Evolutionary conservation across 37 sponge, comb jelly and placozoan genomes (phyloP), one percentile per base, ranked within the genome.

Genomic region (Chondrosia reniformis): DNA sequence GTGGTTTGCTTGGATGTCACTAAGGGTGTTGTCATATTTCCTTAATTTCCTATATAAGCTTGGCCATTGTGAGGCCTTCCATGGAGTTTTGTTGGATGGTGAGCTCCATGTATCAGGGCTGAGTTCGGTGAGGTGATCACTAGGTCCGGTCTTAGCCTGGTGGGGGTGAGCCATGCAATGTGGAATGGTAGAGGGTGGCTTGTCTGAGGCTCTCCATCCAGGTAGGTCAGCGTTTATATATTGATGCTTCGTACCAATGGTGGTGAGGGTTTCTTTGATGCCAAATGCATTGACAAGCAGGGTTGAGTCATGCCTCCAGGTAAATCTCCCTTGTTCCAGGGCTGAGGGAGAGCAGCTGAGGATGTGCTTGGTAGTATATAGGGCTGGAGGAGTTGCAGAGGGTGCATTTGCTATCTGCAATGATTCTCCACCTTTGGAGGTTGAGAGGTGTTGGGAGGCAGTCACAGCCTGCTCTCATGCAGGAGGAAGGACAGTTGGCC

Each of bases 281-380:
- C n/a, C n/a, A n/a, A n/a, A n/a, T n/a, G n/a, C n/a, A n/a, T n/a
- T n/a, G n/a, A n/a, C n/a, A n/a, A n/a, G n/a, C n/a, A n/a, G 61
- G 1, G 55, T 32, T 9, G 59, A 72, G 59, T 81, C 81, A 52
- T 81, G 81, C 2, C 61, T 44, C 40, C 59, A 71, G 46, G 81
- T 81, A 34, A 72, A 81, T 33, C 80, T 33, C 5, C 74, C 81
- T 36, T 81, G 81, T 3, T 33, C 40, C 3, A 74, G 76, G 33
- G 64, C 75, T 24, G 27, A 27, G 17, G 75, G 55, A 41, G 64
- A 82, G 3, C 75, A 42, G 42, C 42, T 75, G 19, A 82, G 36
- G 38, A 82, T n/a, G n/a, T n/a, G n/a, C n/a, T n/a, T n/a, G n/a
- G n/a, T n/a, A n/a, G n/a, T n/a, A n/a, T n/a, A n/a, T n/a, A n/a